Evolutionary conservation across 2,888 invertebrate genomes (phyloP).

Genomic region (Spilarctia lutea): DNA sequence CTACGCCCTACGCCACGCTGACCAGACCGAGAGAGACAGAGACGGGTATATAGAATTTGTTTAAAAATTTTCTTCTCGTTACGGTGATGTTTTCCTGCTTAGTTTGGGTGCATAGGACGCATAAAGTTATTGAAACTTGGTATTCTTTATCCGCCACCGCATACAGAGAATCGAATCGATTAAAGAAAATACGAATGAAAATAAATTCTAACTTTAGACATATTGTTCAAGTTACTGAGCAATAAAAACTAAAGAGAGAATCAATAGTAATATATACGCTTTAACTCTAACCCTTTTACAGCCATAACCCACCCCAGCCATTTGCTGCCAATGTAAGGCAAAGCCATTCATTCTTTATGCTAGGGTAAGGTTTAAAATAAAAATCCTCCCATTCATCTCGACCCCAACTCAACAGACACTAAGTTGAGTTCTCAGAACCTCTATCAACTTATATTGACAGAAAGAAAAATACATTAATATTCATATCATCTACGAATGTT

Average conservation of each 20-base stretch:
- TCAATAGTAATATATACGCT: neutral
- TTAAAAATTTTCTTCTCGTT: too few relatives aligned
- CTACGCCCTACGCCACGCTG: too few relatives aligned
- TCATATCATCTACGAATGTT: neutral
- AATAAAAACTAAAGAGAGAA: conserved; percentile 11
- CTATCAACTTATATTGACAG: neutral
- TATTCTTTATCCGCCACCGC: too few relatives aligned
- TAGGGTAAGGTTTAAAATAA: conserved; percentile 13
- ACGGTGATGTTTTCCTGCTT: too few relatives aligned
- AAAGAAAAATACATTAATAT: neutral
- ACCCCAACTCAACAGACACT: neutral
- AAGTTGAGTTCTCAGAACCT: neutral
- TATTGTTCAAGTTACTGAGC: neutral
- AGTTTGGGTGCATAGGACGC: too few relatives aligned
- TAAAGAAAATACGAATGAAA: too few relatives aligned
- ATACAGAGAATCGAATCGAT: too few relatives aligned
- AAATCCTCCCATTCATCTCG: conserved; percentile 3
- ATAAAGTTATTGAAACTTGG: too few relatives aligned
- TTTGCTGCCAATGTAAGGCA: conserved; percentile 16
- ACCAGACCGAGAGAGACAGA: too few relatives aligned
- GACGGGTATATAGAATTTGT: too few relatives aligned
- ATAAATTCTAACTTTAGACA: neutral
- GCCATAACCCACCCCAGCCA: conserved; percentile 13
- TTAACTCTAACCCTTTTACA: conserved; percentile 9
- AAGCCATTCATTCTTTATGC: conserved; percentile 17